Base-by-base conservation (phyloP, 2,797 vertebrate genomes). In the Myotis findleyi region DNA sequence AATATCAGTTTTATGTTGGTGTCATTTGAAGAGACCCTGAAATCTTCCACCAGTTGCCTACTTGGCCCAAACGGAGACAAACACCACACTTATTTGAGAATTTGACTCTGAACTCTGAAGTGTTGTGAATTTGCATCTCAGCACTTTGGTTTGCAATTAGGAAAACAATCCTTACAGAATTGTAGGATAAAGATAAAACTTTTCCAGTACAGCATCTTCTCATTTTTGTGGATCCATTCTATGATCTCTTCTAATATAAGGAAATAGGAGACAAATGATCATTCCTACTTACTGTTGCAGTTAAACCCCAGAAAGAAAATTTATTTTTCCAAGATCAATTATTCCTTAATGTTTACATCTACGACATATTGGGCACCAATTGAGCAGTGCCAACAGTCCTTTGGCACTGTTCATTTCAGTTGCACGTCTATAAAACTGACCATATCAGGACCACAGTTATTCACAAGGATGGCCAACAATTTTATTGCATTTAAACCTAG, bases 341-440 rank as follows among this genome's bases (percentile, higher is more conserved):
- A 71, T 79, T 73, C 47, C n/a, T 95, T 93, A 75, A 73, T 62
- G 51, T 84, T 38, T 33, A 59, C 12, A 47, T 68, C 47, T 96
- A 7, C 12, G 68, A 25, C 27, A 27, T 51, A 82, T 53, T 27
- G 57, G 33, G 8, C 7, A 51, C 7, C 23, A 6, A 47, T 44
- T 62, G 93, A 92, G 41, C 4, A 9, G 5, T 16, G 21, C 17
- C 2, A 62, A 62, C 27, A 62, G 25, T 87, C 17, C 23, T 47
- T 84, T 80, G 59, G 8, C 47, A 59, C 9, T 72, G 20, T 81
- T 75, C 27, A 86, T 76, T 87, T 95, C 53, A 87, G 14, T 51
- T 66, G 14, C 18, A 25, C 6, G 6, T 66, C 36, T 51, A 62
- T 21, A 91, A 79, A 90, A 72, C 17, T 81, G 68, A 30, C 12